Evolutionary conservation across 2,113 vertebrate species (phyloP).

Genomic region (Calypte anna): DNA sequence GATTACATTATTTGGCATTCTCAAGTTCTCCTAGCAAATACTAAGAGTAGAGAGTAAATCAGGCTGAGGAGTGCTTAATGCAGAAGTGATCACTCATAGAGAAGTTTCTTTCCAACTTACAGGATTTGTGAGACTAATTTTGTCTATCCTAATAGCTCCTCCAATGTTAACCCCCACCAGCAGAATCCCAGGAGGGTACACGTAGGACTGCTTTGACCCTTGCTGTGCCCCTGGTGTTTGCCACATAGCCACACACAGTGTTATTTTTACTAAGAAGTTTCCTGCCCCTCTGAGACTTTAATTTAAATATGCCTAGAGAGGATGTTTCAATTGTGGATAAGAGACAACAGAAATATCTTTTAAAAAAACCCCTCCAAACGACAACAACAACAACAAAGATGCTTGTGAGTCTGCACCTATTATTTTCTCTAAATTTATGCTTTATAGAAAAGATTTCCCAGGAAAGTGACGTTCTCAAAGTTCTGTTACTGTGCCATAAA

Average conservation of each 20-base stretch:
- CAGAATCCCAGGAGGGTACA: neutral
- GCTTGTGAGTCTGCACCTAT: neutral
- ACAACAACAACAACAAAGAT: neutral
- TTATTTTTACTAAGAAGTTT: neutral
- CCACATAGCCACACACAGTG: rapidly evolving
- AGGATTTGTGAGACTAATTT: neutral
- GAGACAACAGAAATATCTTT: neutral
- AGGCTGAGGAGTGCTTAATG: neutral
- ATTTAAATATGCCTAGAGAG: neutral
- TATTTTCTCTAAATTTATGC: neutral
- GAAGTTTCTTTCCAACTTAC: neutral
- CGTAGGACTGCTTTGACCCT: neutral
- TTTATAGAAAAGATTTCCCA: neutral
- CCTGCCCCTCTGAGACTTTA: neutral
- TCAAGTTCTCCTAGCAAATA: neutral
- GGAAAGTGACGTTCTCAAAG: neutral
- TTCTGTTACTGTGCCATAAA: neutral
- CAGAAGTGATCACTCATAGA: neutral
- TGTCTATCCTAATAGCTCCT: neutral
- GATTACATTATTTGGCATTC: neutral
- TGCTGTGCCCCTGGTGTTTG: neutral
- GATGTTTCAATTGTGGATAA: neutral
- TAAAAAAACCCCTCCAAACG: neutral
- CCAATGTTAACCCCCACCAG: neutral
- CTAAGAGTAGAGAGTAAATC: neutral